phyloP scores from a whole-genome alignment of 2,797 vertebrate species.

The Jordanella pulchra region DNA sequence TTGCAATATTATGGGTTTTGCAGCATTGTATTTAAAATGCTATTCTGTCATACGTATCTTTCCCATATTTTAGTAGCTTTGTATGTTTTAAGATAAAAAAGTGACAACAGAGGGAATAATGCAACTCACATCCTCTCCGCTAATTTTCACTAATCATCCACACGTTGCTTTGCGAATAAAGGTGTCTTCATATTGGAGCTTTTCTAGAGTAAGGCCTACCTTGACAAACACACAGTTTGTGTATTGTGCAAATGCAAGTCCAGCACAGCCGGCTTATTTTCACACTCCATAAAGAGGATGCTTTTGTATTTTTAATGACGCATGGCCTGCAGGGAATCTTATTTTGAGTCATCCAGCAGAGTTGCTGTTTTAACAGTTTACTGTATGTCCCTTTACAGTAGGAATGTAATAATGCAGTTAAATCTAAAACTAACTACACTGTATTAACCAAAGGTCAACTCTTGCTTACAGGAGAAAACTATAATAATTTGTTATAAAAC shows the following conservation, averaged over 20 bases:
- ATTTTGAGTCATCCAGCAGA: slow-evolving; percentile 70
- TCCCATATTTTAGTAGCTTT: slow-evolving; percentile 56
- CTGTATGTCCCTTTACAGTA: slow-evolving; percentile 39
- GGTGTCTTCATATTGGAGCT: slow-evolving; percentile 47
- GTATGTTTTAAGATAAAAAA: slow-evolving; percentile 55
- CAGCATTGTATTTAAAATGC: slow-evolving; percentile 48
- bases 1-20: slow-evolving; percentile 60
- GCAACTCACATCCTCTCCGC: slow-evolving; percentile 52
- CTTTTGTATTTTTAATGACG: slow-evolving; percentile 79
- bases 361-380: slow-evolving; percentile 68
- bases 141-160: slow-evolving; percentile 71
- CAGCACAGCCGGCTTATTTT: slow-evolving; percentile 74
- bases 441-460: slow-evolving; percentile 64
- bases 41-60: slow-evolving; percentile 49
- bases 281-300: slow-evolving; percentile 77
- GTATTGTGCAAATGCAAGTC: slow-evolving; percentile 58
- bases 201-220: slow-evolving; percentile 45
- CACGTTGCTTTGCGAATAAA: slow-evolving; percentile 62
- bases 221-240: slow-evolving; percentile 57
- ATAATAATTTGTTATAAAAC: slow-evolving; percentile 47
- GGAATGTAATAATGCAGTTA: slow-evolving; percentile 76
- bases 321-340: slow-evolving; percentile 71
- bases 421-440: slow-evolving; percentile 56
- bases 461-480: slow-evolving; percentile 69
- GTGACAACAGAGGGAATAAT: slow-evolving; percentile 53